Conservation (phyloP, 2,113 vertebrate genomes). For the Bagarius yarrelli region DNA sequence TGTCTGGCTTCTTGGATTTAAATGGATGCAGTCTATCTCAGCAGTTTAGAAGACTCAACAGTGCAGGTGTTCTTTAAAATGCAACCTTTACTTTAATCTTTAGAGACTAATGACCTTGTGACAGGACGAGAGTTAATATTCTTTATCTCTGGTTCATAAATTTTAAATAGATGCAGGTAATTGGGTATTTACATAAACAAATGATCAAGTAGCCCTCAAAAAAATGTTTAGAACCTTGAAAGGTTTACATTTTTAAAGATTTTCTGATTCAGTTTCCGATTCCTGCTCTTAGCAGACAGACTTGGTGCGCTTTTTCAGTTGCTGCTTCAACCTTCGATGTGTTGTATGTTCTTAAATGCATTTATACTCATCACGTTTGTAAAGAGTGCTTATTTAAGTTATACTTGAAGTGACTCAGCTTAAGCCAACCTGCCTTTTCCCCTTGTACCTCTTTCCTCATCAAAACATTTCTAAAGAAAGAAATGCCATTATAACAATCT, state of each 20-base stretch:
- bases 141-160: slow-evolving; percentile 1
- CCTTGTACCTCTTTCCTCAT: background rate
- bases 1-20: slow-evolving; percentile 43
- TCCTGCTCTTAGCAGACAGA: no score
- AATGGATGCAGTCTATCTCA: slow-evolving; percentile 43
- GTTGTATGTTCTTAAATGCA: background rate
- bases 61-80: background rate
- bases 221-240: no score
- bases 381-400: background rate
- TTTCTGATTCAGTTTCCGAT: no score
- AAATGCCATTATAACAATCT: background rate
- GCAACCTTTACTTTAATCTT: slow-evolving; percentile 21
- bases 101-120: slow-evolving; percentile 12
- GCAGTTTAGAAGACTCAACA: slow-evolving; percentile 32
- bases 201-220: background rate
- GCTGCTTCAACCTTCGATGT: background rate
- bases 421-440: background rate
- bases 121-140: background rate
- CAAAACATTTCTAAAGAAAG: background rate
- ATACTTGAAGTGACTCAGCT: background rate
- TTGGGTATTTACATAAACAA: background rate
- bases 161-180: background rate
- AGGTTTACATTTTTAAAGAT: no score
- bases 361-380: background rate
- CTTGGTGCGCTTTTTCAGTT: no score